Evolutionary conservation across 2,113 vertebrate species (phyloP).

Genomic region (Etheostoma spectabile): DNA sequence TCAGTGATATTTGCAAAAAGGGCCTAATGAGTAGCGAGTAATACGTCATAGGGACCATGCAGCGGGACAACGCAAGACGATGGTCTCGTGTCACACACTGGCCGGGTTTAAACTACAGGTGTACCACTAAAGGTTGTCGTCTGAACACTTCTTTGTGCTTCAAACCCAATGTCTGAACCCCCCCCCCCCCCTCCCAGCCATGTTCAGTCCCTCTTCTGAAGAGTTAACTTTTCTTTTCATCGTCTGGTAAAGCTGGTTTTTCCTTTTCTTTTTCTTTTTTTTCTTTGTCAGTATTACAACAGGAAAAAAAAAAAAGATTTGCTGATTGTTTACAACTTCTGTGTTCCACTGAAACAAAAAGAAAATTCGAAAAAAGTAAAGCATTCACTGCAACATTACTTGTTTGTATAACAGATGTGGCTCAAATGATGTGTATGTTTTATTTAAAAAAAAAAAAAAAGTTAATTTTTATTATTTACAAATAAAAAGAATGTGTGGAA

Average conservation of each 20-base stretch:
- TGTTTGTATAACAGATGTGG: constrained; percentile 88
- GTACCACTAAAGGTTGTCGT: constrained; percentile 87
- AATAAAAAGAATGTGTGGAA: constrained; percentile 89
- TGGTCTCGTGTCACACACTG: constrained; percentile 82
- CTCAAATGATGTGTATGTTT: constrained; percentile 89
- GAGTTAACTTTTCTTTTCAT: constrained; percentile 88
- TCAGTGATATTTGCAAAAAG: constrained; percentile 88
- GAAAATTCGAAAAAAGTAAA: constrained; percentile 76
- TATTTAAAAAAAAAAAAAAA: constrained; percentile 83
- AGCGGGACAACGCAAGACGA: constrained; percentile 85
- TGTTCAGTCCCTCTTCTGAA: constrained; percentile 78
- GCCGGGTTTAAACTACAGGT: constrained; percentile 80
- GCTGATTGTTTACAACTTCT: constrained; percentile 87
- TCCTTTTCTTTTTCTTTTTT: constrained; percentile 20
- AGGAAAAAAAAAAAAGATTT: constrained; percentile 67
- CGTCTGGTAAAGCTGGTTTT: constrained; percentile 86
- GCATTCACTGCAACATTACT: constrained; percentile 85
- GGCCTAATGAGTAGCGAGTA: constrained; percentile 82
- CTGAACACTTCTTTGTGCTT: constrained; percentile 92
- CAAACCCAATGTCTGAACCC: constrained; percentile 87
- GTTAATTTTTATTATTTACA: constrained; percentile 89
- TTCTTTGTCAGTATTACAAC: constrained; percentile 82
- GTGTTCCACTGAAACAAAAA: constrained; percentile 83
- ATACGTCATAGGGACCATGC: constrained; percentile 83
- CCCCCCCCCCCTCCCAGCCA: constrained; percentile 66